These are phyloP conservation scores for Sprattus sprattus DNA, from an alignment of 2,113 vertebrate species.

Conservation along the genomic window DNA sequence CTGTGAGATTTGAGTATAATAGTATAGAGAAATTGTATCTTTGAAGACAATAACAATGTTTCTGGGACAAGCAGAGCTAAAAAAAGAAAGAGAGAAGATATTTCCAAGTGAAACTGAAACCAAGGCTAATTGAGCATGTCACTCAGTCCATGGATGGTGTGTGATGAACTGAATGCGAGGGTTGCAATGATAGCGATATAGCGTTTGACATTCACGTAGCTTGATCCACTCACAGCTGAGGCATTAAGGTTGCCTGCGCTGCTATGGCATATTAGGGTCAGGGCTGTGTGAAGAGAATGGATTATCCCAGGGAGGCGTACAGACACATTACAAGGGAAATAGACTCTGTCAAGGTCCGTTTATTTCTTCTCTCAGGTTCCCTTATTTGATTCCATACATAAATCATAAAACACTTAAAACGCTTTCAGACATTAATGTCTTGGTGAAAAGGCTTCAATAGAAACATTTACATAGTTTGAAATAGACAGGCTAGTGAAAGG, in stretches of 20 bases:
- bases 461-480: slow-evolving; percentile 31
- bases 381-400: slow-evolving; percentile 44
- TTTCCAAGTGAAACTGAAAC: neutral
- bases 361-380: slow-evolving; percentile 46
- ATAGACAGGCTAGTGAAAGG: slow-evolving; percentile 26
- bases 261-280: slow-evolving; percentile 16
- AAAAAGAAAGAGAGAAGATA: neutral
- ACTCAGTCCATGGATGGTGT: neutral
- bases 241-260: neutral
- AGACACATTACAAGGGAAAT: neutral
- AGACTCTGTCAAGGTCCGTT: slow-evolving; percentile 38
- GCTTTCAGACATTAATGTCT: slow-evolving; percentile 34
- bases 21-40: neutral
- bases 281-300: slow-evolving; percentile 20
- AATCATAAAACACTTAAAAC: slow-evolving; percentile 47
- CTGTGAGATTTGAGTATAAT: neutral
- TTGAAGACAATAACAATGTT: neutral
- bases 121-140: neutral
- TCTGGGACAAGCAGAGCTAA: neutral
- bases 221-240: neutral
- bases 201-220: neutral
- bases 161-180: neutral
- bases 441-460: slow-evolving; percentile 42
- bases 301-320: slow-evolving; percentile 19
- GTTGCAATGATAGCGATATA: neutral